Conservation (phyloP, 2,888 invertebrate species). For the Caenorhabditis japonica region DNA sequence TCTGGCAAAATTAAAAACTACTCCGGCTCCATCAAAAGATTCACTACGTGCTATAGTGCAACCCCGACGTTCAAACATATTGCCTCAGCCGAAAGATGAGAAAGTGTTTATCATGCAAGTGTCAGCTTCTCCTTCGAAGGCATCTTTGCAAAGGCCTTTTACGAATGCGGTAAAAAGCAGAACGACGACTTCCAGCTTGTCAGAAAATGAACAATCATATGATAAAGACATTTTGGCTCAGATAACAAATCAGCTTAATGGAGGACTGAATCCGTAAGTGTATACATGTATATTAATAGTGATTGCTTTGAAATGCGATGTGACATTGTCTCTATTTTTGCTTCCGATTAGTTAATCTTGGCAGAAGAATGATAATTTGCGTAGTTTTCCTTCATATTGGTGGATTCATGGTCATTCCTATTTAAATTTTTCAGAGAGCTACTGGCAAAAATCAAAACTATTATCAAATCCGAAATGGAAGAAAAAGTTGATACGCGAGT, state of each 20-base stretch:
- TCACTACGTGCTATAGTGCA: slow-evolving; percentile 46
- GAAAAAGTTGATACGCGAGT: not conserved
- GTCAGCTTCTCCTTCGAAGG: slow-evolving; percentile 50
- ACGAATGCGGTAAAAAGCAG: slow-evolving; percentile 10
- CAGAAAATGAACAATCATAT: too few species aligned
- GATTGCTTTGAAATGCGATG: too few species aligned
- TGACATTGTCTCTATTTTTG: too few species aligned
- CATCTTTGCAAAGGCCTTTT: slow-evolving; percentile 3
- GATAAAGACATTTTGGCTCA: slow-evolving; percentile 33
- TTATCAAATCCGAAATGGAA: slow-evolving; percentile 41
- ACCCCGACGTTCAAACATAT: slow-evolving; percentile 36
- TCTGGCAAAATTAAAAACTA: not conserved
- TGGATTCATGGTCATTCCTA: too few species aligned
- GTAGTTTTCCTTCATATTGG: too few species aligned
- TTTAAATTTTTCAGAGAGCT: slow-evolving; percentile 59
- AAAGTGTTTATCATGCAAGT: slow-evolving; percentile 62
- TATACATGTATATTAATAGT: too few species aligned
- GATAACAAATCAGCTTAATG: slow-evolving; percentile 51
- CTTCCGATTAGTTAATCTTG: too few species aligned
- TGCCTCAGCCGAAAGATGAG: slow-evolving; percentile 43
- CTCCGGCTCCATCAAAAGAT: not conserved
- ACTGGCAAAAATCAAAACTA: slow-evolving; percentile 57
- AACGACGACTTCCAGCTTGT: not conserved
- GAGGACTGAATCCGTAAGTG: slow-evolving; percentile 58
- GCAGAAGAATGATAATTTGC: too few species aligned